Evolutionary conservation across 2,888 invertebrate genomes (phyloP), one percentile per base, ranked within the genome.

Genomic region (Lymantria dispar): DNA sequence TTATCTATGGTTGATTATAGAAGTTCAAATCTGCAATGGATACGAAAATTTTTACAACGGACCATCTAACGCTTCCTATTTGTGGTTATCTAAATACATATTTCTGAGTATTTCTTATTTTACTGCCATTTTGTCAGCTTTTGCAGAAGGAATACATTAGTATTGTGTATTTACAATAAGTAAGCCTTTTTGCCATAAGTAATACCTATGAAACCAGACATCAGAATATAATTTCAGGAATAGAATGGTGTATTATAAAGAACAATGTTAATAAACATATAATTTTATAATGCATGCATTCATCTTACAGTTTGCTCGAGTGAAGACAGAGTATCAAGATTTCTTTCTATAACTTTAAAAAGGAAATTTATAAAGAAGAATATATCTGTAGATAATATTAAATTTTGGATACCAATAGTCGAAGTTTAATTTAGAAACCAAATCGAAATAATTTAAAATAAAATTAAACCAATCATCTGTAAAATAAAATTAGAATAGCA

Each of bases 261-360:
- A 50, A 56, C 41, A 55, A n/a, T 54, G 42, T 57, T 47, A 64
- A 43, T 54, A 58, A 57, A 62, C 51, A 56, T 46, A 59, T 50
- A 31, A 54, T 50, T 65, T 61, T 52, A 40, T 43, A 45, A 41
- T 50, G 58, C 80, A 78, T 76, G 71, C 70, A 68, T 48, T 54
- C 54, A 45, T 40, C 83, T 83, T 83, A 83, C 82, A 52, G 45
- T 62, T 65, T 54, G 58, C 61, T 52, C 61, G 68, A 60, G 57
- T 67, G 58, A 39, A 63, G 60, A 68, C 54, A n/a, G 66, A 68
- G 73, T 54, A 62, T 46, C 62, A 71, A 40, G 40, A 40, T 14
- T 40, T 40, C 14, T 40, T 9, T 64, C 64, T 68, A 67, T 38
- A 62, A 56, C 58, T 56, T 48, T 52, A 47, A 64, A 45, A 36